Percentiles rank a stretch among this genome's conserved stretches.
Conservation (phyloP, 2,797 vertebrate genomes). For the Balearica regulorum region DNA sequence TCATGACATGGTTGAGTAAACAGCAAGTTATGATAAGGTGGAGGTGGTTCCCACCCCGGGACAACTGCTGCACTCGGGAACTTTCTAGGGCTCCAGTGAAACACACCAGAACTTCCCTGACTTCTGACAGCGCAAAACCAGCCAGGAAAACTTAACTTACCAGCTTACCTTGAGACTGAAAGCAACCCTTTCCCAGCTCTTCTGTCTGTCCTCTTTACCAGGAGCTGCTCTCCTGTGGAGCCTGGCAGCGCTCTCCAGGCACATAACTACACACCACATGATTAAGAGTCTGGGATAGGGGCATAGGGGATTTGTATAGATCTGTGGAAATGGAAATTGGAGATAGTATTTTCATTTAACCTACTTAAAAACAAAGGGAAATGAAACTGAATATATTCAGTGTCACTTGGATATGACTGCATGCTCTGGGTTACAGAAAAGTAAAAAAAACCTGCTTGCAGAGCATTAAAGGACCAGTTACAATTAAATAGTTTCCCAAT, state of each 20-base stretch:
- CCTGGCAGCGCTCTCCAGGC: not conserved
- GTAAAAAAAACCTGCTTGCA: not conserved
- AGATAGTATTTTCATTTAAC: constrained; percentile 41
- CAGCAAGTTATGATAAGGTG: constrained; percentile 3
- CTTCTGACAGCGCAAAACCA: not conserved
- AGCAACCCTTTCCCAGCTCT: not conserved
- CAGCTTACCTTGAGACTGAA: not conserved
- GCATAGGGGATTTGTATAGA: constrained; percentile 9
- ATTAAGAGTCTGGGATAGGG: not conserved
- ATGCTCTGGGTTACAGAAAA: not conserved
- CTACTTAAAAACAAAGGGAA: constrained; percentile 53
- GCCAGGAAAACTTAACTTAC: not conserved
- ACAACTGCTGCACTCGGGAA: not conserved
- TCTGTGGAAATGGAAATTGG: not conserved
- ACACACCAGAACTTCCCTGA: not conserved
- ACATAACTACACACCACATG: not conserved
- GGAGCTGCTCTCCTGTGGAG: not conserved
- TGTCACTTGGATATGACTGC: not conserved
- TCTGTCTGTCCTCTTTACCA: not conserved
- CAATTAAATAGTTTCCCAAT: not conserved
- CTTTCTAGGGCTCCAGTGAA: constrained; percentile 1
- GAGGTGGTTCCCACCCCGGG: not conserved
- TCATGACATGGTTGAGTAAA: constrained; percentile 68
- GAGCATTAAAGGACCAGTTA: not conserved
- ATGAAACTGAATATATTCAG: not conserved